Percentiles rank a stretch among this genome's conserved stretches.
Evolutionary conservation across 2,113 vertebrate genomes (phyloP).

Genomic region (Illadopsis cleaveri): DNA sequence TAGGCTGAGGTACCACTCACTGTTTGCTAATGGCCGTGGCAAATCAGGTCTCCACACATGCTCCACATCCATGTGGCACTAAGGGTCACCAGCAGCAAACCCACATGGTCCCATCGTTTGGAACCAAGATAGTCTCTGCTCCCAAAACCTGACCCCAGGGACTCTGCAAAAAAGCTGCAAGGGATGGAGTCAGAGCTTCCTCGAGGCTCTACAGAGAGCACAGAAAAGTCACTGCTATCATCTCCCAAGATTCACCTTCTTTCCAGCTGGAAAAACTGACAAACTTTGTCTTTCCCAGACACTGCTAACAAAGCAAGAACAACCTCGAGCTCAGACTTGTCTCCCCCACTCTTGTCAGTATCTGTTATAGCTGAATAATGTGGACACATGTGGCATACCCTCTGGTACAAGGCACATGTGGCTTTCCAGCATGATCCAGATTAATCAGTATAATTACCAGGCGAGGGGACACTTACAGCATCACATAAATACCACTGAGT

Average conservation of each 20-base stretch:
- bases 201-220: not conserved
- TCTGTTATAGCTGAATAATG: constrained; percentile 20
- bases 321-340: not conserved
- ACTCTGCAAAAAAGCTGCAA: not conserved
- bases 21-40: not conserved
- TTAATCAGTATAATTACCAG: constrained; percentile 56
- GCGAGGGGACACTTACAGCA: constrained; percentile 25
- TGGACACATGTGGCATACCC: not conserved
- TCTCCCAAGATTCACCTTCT: not conserved
- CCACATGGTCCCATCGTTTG: not conserved
- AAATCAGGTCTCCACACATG: not conserved
- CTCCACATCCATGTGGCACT: not conserved
- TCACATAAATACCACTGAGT: not conserved
- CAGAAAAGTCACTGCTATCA: not conserved
- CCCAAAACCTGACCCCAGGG: not conserved
- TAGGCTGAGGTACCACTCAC: not conserved
- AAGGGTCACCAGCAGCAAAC: not conserved
- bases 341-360: constrained; percentile 6
- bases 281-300: not conserved
- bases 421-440: constrained; percentile 41
- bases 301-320: constrained; percentile 6
- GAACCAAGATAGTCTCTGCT: not conserved
- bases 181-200: not conserved
- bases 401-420: constrained; percentile 9
- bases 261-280: not conserved